Base-by-base conservation (phyloP, 2,797 vertebrate genomes). In the Chlorospingus flavigularis region DNA sequence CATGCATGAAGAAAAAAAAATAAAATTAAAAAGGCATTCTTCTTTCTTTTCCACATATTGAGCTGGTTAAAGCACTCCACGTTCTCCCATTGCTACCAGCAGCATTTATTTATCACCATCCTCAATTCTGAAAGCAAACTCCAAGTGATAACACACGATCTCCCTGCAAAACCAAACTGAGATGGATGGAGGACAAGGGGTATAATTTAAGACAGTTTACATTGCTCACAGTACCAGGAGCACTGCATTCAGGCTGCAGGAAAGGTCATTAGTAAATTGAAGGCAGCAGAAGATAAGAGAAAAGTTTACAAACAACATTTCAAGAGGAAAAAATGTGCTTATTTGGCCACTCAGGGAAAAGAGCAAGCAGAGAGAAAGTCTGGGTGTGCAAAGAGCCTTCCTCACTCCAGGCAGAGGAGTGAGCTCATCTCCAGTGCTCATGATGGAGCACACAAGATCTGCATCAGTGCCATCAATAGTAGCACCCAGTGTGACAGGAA, bases 251-350 rank as follows among this genome's bases (percentile, higher is more conserved):
- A 76, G 51, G 37, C 81, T 89, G 67, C 42, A 45, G 47, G 76
- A 91, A 94, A 95, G 81, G 86, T 85, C 81, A 65, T 37, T 53
- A 67, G 61, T 31, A 85, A 91, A 91, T 45, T 82, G 81, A 87
- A 92, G 71, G 51, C 74, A 85, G 40, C 3, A 8, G 60, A 94
- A 92, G 53, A 81, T 35, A 89, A 83, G 11, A 40, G 62, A 53
- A 80, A 68, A 89, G 67, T 90, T 92, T 92, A 73, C 63, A 92
- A 91, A 93, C 47, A 86, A 51, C 19, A 66, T 45, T 84, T 79
- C 55, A 50, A 70, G 19, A 35, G 42, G 20, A 15, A 47, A 73
- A 90, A 88, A 45, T 9, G 42, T 80, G 35, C 30, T 82, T 30
- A 83, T 77, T 62, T 50, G 35, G 47, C n/a, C 31, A 8, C 20